Percentiles rank a stretch among this genome's conserved stretches.
Evolutionary conservation across 2,888 invertebrate species (phyloP).

Genomic region (Cordylochernes scorpioides): DNA sequence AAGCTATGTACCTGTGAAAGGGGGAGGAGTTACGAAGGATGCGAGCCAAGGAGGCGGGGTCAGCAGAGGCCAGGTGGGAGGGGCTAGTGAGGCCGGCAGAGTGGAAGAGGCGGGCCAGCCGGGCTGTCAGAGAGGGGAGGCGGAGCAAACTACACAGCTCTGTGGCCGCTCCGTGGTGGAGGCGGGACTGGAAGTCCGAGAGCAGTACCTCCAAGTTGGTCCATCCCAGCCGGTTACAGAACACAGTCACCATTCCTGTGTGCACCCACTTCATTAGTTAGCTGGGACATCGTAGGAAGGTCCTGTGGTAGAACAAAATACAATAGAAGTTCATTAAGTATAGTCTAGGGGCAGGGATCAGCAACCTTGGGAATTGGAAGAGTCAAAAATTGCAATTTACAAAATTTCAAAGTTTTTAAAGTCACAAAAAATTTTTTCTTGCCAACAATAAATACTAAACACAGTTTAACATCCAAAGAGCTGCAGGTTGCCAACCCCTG

Average conservation of each 20-base stretch:
- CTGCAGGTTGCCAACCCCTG: too few relatives aligned
- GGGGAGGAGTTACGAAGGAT: slow-evolving; percentile 48
- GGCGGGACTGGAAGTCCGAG: slow-evolving; percentile 68
- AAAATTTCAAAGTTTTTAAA: too few relatives aligned
- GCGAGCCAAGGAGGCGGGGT: slow-evolving; percentile 39
- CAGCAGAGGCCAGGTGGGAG: slow-evolving; percentile 45
- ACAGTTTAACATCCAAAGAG: too few relatives aligned
- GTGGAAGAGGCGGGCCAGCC: slow-evolving; percentile 50
- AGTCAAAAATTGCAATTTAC: too few relatives aligned
- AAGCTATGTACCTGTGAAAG: slow-evolving; percentile 11
- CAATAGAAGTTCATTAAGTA: too few relatives aligned
- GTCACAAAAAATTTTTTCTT: too few relatives aligned
- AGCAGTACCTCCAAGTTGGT: slow-evolving; percentile 59
- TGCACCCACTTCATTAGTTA: too few relatives aligned
- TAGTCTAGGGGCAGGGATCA: too few relatives aligned
- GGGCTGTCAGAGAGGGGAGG: slow-evolving; percentile 48
- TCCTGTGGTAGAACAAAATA: too few relatives aligned
- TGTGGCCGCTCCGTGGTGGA: slow-evolving; percentile 74
- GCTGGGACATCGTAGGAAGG: too few relatives aligned
- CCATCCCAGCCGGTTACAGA: slow-evolving; percentile 79
- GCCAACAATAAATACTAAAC: too few relatives aligned
- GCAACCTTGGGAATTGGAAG: too few relatives aligned
- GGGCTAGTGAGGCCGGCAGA: slow-evolving; percentile 51
- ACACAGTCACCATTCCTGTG: slow-evolving; percentile 91
- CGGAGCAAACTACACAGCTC: slow-evolving; percentile 75